phyloP scores from a whole-genome alignment of 2,888 invertebrate species.

The Pyrrhia umbra region DNA sequence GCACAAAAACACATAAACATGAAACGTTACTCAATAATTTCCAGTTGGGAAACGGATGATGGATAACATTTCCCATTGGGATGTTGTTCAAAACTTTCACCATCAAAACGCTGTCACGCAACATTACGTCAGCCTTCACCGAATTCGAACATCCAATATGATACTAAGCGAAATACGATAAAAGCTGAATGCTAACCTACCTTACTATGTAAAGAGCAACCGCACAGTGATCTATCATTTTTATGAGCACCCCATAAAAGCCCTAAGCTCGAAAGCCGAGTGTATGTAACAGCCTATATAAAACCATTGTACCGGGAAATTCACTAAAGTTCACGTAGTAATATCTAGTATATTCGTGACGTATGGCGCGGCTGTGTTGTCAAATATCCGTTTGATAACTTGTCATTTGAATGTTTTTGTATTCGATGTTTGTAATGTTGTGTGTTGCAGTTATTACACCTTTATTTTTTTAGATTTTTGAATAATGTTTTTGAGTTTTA shows the following conservation, averaged over 20 bases:
- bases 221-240: slow-evolving; percentile 85
- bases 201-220: slow-evolving; percentile 71
- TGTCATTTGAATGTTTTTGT: slow-evolving; percentile 24
- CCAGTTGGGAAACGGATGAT: not conserved
- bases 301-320: slow-evolving; percentile 82
- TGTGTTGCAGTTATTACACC: not conserved
- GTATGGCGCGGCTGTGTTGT: slow-evolving; percentile 51
- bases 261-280: slow-evolving; percentile 84
- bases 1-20: too few relatives aligned
- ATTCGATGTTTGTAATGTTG: not conserved
- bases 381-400: slow-evolving; percentile 30
- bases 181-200: slow-evolving; percentile 44
- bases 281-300: slow-evolving; percentile 87
- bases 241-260: slow-evolving; percentile 86
- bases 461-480: too few relatives aligned
- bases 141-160: slow-evolving; percentile 44
- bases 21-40: not conserved
- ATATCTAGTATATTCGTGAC: slow-evolving; percentile 75
- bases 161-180: slow-evolving; percentile 56
- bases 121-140: slow-evolving; percentile 22
- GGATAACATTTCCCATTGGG: not conserved
- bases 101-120: slow-evolving; percentile 30
- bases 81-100: not conserved
- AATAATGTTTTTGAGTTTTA: too few relatives aligned
- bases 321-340: slow-evolving; percentile 79